phyloP scores from a whole-genome alignment of 1,140 invertebrate genomes.

The Apis florea region DNA sequence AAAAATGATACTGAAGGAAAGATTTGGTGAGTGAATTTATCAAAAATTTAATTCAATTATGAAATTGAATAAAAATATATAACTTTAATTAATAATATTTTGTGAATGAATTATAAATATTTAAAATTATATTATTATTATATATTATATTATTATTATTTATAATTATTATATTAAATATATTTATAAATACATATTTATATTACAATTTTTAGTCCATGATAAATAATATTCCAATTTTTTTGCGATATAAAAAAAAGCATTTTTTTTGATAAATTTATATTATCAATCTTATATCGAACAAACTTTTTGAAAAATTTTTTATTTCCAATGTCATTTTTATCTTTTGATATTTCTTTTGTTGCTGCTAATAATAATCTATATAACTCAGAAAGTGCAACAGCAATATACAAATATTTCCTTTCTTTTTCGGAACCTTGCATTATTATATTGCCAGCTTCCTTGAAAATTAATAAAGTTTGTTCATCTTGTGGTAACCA shows the following conservation, averaged over 20 bases:
- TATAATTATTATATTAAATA: background rate
- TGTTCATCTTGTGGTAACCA: conserved; percentile 74
- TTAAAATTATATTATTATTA: background rate
- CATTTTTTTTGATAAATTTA: conserved; percentile 81
- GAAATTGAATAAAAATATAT: background rate
- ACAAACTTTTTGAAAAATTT: conserved; percentile 82
- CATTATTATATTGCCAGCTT: conserved; percentile 78
- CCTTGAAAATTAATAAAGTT: conserved; percentile 70
- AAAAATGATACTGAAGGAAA: background rate
- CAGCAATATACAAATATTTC: conserved; percentile 77
- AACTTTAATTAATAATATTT: background rate
- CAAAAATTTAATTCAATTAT: background rate
- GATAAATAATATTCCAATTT: conserved; percentile 87
- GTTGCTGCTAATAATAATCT: conserved; percentile 79
- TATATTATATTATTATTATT: too few species aligned
- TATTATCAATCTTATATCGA: conserved; percentile 75
- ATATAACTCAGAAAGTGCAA: conserved; percentile 84
- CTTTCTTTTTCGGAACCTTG: conserved; percentile 77
- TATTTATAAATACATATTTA: conserved; percentile 21
- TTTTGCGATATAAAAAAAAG: conserved; percentile 82
- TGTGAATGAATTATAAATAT: background rate
- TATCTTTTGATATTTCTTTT: conserved; percentile 68
- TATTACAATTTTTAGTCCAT: conserved; percentile 78
- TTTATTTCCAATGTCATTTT: conserved; percentile 66
- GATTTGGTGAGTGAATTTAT: background rate